Base-by-base conservation (phyloP, 2,888 invertebrate genomes). In the Muscina levida region DNA sequence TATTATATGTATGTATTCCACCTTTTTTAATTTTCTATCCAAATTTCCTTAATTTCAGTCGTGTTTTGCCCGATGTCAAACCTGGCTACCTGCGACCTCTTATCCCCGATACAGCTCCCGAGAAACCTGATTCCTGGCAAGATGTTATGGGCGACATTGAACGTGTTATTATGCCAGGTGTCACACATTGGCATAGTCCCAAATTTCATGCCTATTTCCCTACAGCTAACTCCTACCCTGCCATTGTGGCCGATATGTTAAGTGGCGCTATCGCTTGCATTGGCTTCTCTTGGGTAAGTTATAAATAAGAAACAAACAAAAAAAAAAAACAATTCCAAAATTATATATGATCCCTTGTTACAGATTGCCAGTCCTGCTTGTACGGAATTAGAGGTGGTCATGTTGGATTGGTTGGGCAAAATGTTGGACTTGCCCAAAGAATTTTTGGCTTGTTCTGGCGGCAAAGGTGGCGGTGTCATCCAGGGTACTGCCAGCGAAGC, bases 121-220 rank as follows among this genome's bases (percentile, higher is more conserved):
- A 93, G 84, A 92, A 94, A 82, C 94, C 97, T 0, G 98, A 99
- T 88, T 93, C 93, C 53, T 99, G 98, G 97, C 94, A 96, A 82
- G 95, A 95, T 71, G 95, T 99, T 72, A 95, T 99, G 94, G 93
- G 93, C 4, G 99, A 99, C 89, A 93, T 99, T 81, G 98, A 99
- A 89, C 92, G 95, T 72, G 96, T 98, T 73, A 96, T 99, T 84
- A 98, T 99, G 98, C 98, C 98, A 0, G 99, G 99, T 62, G 97
- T 98, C 72, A 98, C 98, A 0, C 98, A 98, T 88, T 98, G 98
- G 98, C 97, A 98, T 89, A 97, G 97, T 72, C 98, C 98, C 6
- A 93, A 95, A 87, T 98, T 98, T 91, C 97, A 97, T 91, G 98
- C 98, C 4, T 98, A 98, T 91, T 97, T 97, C 91, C 97, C 97